phyloP scores from a whole-genome alignment of 2,888 invertebrate genomes.

The Ditylenchus weischeri region DNA sequence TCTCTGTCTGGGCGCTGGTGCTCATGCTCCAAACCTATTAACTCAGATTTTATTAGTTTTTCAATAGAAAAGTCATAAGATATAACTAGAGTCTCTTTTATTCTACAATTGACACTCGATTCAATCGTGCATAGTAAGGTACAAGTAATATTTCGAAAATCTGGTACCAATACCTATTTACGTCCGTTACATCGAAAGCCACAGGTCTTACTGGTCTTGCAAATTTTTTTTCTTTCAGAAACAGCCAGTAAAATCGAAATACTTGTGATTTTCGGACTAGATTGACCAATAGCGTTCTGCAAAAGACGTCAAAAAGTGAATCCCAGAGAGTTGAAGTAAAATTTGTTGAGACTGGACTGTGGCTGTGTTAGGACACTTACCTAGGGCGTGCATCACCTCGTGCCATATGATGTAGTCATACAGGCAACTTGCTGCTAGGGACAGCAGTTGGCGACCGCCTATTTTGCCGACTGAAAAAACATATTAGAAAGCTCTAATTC shows the following conservation, averaged over 20 bases:
- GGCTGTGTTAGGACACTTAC: background rate
- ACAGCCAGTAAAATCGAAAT: too few relatives aligned
- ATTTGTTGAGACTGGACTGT: too few relatives aligned
- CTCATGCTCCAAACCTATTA: constrained; percentile 44
- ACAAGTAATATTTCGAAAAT: too few relatives aligned
- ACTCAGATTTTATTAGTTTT: constrained; percentile 7
- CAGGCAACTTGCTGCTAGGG: constrained; percentile 30
- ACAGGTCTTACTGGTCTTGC: too few relatives aligned
- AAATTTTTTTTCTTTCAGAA: too few relatives aligned
- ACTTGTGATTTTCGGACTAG: too few relatives aligned
- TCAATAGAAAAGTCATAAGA: background rate
- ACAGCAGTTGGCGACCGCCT: constrained; percentile 34
- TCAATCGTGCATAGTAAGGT: too few relatives aligned
- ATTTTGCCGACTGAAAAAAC: constrained; percentile 46
- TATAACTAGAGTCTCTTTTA: background rate
- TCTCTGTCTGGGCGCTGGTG: constrained; percentile 51
- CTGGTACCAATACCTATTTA: too few relatives aligned
- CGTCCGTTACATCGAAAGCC: too few relatives aligned
- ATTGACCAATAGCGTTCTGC: too few relatives aligned
- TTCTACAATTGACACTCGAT: background rate
- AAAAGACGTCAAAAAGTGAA: too few relatives aligned
- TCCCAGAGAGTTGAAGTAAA: too few relatives aligned
- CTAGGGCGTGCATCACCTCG: constrained; percentile 36
- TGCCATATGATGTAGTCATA: constrained; percentile 35
- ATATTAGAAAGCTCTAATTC: background rate